Conservation (phyloP, 2,888 invertebrate species). For the Onchidella celtica region DNA sequence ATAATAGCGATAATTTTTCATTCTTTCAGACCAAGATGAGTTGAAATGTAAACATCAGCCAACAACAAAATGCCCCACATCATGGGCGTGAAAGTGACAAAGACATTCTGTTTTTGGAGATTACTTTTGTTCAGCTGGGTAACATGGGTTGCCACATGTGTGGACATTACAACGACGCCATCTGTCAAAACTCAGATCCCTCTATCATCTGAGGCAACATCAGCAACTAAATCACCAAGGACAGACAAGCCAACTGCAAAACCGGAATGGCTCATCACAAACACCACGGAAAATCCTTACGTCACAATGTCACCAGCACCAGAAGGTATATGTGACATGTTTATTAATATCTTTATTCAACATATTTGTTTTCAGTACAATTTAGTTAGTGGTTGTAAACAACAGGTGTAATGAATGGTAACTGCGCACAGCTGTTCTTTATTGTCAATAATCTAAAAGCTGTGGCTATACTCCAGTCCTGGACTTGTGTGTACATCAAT, state of each 20-base stretch:
- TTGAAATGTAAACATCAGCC: not conserved
- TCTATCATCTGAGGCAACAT: not conserved
- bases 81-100: not conserved
- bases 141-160: not conserved
- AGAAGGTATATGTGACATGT: not conserved
- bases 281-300: not conserved
- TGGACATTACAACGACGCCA: too few relatives aligned
- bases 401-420: too few relatives aligned
- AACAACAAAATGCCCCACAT: too few relatives aligned
- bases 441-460: too few relatives aligned
- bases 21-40: not conserved
- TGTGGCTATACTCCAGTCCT: too few relatives aligned
- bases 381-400: too few relatives aligned
- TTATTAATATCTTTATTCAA: not conserved
- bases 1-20: too few relatives aligned
- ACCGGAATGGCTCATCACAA: not conserved
- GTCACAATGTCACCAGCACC: not conserved
- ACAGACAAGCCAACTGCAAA: not conserved
- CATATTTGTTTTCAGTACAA: too few relatives aligned
- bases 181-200: too few relatives aligned
- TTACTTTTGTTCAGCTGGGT: not conserved
- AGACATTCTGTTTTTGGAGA: not conserved
- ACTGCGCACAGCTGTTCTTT: too few relatives aligned
- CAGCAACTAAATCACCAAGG: not conserved
- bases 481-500: too few relatives aligned